Evolutionary conservation across 1,140 invertebrate genomes (phyloP), one percentile per base, ranked within the genome.

Genomic region (Chelonus insularis): DNA sequence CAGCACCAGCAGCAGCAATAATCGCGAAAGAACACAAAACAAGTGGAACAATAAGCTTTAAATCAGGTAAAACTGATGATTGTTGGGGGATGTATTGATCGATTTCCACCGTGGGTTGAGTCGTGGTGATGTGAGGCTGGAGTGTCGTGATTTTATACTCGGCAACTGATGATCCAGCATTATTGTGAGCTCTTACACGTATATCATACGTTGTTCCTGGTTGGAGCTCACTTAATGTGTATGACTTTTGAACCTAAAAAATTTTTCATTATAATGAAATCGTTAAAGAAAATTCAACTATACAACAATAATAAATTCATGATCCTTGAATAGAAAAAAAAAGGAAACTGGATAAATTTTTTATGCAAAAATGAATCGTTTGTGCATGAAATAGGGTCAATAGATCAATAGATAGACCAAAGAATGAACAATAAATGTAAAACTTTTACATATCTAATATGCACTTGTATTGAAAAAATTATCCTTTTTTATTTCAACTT

Each of bases 201-300:
- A 97, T 84, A 64, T 91, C 88, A 77, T 97, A 97, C 71, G 89
- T 89, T 0, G 91, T 93, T n/a, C 88, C 91, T 0, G 94, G 89
- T 32, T 87, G 85, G 9, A 98, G 81, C 60, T 94, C 92, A 32
- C 86, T 83, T 37, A 95, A 86, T 58, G 89, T 91, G 72, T 90
- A 92, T 18, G 91, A 89, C 54, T 91, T 84, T 70, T 93, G 79
- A 48, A 79, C 69, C 79, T 79, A 62, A 34, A 68, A 39, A 45
- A 50, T 18, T 34, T n/a, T 18, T 4, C 20, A 55, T 37, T 9
- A 56, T 36, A 9, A 7, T 43, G 21, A 54, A n/a, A n/a, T n/a
- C n/a, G n/a, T n/a, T n/a, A n/a, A n/a, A n/a, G n/a, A n/a, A n/a
- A n/a, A n/a, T n/a, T n/a, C n/a, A n/a, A n/a, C n/a, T n/a, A n/a